Percentiles rank a stretch among this genome's conserved stretches.
Conservation (phyloP, 2,797 vertebrate genomes). For the Echiichthys vipera region DNA sequence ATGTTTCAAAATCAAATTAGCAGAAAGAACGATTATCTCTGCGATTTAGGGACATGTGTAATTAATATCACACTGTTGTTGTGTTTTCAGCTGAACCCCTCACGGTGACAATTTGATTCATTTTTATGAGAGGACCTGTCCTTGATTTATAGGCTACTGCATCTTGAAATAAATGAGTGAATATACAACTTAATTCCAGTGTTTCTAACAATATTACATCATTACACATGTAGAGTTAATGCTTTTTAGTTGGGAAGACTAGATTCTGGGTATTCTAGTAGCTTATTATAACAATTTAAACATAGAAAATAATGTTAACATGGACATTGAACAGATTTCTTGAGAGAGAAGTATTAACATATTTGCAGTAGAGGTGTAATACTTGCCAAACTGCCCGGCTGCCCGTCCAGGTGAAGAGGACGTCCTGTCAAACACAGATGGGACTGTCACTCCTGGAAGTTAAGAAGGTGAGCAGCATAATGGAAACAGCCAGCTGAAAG, state of each 20-base stretch:
- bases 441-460: neutral
- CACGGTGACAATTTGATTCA: neutral
- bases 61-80: neutral
- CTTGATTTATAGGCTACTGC: neutral
- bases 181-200: neutral
- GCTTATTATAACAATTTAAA: neutral
- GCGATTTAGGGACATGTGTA: neutral
- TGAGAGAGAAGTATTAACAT: neutral
- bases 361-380: neutral
- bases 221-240: neutral
- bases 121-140: neutral
- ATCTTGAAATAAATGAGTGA: neutral
- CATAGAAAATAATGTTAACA: neutral
- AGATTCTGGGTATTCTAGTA: neutral
- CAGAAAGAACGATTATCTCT: neutral
- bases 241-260: neutral
- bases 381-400: slow-evolving; percentile 20
- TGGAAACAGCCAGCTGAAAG: neutral
- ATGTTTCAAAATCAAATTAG: neutral
- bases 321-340: neutral
- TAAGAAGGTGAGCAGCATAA: neutral
- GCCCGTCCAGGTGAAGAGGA: slow-evolving; percentile 13
- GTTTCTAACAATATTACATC: neutral
- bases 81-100: neutral
- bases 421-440: slow-evolving; percentile 63